A percentile compares a stretch with the other conserved stretches of the same genome.
Conservation (phyloP, 1,140 invertebrate species). For the Nautilus pompilius region DNA sequence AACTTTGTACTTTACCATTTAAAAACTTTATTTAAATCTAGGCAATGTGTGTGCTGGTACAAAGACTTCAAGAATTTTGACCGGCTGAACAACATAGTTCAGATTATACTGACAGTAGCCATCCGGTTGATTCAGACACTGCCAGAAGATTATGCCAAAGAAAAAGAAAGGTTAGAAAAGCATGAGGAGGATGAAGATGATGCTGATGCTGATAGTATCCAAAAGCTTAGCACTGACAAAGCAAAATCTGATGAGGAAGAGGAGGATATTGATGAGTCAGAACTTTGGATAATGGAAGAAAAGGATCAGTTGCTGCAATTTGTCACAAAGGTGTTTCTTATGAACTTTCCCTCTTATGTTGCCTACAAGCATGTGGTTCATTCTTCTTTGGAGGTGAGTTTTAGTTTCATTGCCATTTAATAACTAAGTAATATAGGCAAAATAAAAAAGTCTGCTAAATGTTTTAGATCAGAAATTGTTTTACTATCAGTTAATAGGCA, state of each 20-base stretch:
- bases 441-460: no score
- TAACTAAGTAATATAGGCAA: no score
- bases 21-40: conserved; percentile 30
- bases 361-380: conserved; percentile 75
- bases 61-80: conserved; percentile 87
- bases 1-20: not conserved
- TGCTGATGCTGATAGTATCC: conserved; percentile 3
- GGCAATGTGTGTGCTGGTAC: conserved; percentile 90
- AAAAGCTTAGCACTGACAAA: conserved; percentile 9
- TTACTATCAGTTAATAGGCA: no score
- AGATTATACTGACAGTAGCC: conserved; percentile 66
- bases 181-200: conserved; percentile 11
- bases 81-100: conserved; percentile 79
- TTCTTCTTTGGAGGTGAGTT: conserved; percentile 61
- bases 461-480: no score
- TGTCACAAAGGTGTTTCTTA: conserved; percentile 75
- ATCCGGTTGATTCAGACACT: conserved; percentile 51
- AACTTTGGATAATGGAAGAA: conserved; percentile 69
- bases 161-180: conserved; percentile 25
- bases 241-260: conserved; percentile 20
- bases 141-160: conserved; percentile 38
- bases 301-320: conserved; percentile 75
- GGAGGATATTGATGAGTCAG: conserved; percentile 26
- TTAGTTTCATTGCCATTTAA: no score
- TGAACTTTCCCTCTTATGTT: conserved; percentile 89